Percentiles rank a stretch among this genome's conserved stretches.
Conservation (phyloP, 2,888 invertebrate genomes). For the Cephus sareptanus region DNA sequence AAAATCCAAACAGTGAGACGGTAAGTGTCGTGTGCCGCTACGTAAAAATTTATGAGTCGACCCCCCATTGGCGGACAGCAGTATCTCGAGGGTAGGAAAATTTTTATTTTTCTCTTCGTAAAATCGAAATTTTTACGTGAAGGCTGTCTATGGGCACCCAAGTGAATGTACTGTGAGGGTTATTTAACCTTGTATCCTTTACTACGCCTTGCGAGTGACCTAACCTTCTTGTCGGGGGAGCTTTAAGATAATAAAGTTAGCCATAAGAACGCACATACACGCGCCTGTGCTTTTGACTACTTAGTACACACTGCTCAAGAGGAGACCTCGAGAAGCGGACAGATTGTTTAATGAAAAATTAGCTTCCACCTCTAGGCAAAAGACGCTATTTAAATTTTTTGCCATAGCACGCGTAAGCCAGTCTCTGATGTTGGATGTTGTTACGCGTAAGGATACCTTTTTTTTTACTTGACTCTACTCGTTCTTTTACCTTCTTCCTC, state of each 20-base stretch:
- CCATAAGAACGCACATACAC: neutral
- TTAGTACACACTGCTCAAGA: neutral
- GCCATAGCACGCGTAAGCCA: neutral
- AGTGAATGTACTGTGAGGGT: neutral
- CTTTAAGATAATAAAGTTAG: neutral
- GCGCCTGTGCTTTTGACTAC: neutral
- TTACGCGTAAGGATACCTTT: neutral
- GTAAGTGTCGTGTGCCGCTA: neutral
- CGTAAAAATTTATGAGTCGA: neutral
- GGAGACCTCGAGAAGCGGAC: neutral
- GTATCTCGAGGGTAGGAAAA: neutral
- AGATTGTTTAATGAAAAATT: conserved; percentile 23
- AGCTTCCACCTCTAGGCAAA: conserved; percentile 14
- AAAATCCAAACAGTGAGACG: neutral
- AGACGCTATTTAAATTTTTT: neutral
- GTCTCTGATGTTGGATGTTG: neutral
- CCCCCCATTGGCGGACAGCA: neutral
- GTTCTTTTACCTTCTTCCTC: conserved; percentile 9
- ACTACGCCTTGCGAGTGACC: neutral
- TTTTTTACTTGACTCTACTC: neutral
- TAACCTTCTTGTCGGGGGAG: neutral
- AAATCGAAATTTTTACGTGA: neutral
- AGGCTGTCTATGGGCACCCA: neutral
- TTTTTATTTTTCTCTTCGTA: neutral
- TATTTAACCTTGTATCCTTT: neutral